Base-by-base conservation (phyloP, 23 tunicate species). In the Ciona savignyi region DNA sequence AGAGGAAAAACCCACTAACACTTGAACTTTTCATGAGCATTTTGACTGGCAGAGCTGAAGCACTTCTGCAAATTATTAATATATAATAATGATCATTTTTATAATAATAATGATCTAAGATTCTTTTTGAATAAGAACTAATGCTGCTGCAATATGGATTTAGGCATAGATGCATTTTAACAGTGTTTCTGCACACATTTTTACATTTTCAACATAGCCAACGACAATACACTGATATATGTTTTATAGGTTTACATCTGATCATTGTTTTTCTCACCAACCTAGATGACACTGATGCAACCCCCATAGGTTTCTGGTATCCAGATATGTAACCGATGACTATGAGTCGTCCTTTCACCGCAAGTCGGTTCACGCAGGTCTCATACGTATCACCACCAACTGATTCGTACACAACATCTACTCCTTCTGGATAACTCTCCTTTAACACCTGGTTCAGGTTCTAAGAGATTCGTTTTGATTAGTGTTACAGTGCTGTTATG, bases 251-350 rank as follows among this genome's bases (percentile, higher is more conserved):
- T n/a, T n/a, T n/a, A n/a, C n/a, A n/a, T n/a, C n/a, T n/a, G n/a
- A n/a, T n/a, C n/a, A n/a, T n/a, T n/a, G n/a, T n/a, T n/a, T n/a
- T n/a, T n/a, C n/a, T n/a, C n/a, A n/a, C n/a, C n/a, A n/a, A n/a
- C n/a, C n/a, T n/a, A n/a, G n/a, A n/a, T n/a, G n/a, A n/a, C n/a
- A n/a, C n/a, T 66, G 0, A 71, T 27, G 72, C 90, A 1, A 91
- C 90, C 42, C 88, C 88, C 96, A 84, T 91, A 6, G 84, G 78
- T 0, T 78, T 83, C 33, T 87, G 89, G 56, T 95, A 95, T 26
- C 96, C 90, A 15, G 93, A 85, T 4, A 95, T 88, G 68, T 88
- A 95, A 2, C 99, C 99, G 42, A 88, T 95, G 33, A 83, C 90
- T 1, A 95, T 83, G 34, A 84, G 68, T 29, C 95, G 51, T 60